phyloP scores from a whole-genome alignment of 2,113 vertebrate genomes.

The Muscicapa adusta region DNA sequence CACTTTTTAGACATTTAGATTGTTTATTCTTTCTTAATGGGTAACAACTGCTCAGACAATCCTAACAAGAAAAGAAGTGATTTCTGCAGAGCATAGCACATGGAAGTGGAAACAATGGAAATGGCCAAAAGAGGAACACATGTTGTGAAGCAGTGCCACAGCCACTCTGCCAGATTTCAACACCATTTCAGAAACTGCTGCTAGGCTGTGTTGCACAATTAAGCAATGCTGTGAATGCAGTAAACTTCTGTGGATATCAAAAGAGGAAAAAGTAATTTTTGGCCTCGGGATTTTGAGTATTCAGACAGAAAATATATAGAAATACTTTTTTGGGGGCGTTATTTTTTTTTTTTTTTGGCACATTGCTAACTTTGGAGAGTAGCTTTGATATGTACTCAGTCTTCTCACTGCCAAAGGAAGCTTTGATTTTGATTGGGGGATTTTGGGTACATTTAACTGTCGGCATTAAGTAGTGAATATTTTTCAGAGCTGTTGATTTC shows the following conservation, averaged over 20 bases:
- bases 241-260: background rate
- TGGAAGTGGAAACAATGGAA: background rate
- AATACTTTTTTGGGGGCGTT: background rate
- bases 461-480: background rate
- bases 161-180: background rate
- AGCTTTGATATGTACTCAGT: background rate
- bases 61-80: background rate
- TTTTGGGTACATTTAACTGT: background rate
- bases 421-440: background rate
- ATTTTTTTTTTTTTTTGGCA: background rate
- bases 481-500: background rate
- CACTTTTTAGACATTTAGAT: background rate
- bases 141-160: background rate
- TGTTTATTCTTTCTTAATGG: background rate
- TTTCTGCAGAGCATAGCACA: rapidly evolving
- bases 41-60: background rate
- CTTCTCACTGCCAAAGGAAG: background rate
- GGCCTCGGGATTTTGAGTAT: background rate
- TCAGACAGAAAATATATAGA: background rate
- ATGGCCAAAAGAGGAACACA: background rate
- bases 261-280: background rate
- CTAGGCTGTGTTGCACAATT: background rate
- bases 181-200: background rate
- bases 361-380: background rate
- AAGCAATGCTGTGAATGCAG: background rate